Conservation (phyloP, 2,797 vertebrate genomes). For the Acridotheres tristis region DNA sequence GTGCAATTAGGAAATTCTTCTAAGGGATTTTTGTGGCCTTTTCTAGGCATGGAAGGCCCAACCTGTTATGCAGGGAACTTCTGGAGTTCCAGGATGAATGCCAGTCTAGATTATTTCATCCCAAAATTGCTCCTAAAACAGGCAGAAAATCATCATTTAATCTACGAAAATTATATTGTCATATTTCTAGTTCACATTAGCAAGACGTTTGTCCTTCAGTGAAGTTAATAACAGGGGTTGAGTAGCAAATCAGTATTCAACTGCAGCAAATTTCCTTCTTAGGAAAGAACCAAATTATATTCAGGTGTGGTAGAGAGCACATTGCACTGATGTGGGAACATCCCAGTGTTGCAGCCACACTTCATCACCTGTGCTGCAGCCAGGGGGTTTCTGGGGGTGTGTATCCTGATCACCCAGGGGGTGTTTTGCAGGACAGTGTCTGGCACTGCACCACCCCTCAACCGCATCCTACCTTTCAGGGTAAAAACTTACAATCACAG, state of each 20-base stretch:
- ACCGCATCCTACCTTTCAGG: background rate
- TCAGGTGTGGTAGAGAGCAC: background rate
- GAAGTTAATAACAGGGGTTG: background rate
- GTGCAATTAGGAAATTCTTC: background rate
- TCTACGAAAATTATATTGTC: background rate
- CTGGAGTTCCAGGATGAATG: background rate
- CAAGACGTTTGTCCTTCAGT: background rate
- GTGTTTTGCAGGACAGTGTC: rapidly evolving
- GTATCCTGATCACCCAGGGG: background rate
- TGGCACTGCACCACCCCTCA: background rate
- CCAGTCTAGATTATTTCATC: background rate
- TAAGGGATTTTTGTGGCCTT: background rate
- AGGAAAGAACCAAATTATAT: background rate
- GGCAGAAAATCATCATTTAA: background rate
- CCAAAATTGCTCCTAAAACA: background rate
- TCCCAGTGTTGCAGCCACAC: background rate
- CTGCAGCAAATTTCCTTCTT: background rate
- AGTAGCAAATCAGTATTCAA: background rate
- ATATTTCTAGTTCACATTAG: background rate
- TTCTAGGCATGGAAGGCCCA: background rate
- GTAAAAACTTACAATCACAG: background rate
- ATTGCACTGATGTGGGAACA: too few relatives aligned
- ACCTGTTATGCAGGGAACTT: background rate
- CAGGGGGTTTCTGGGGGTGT: background rate
- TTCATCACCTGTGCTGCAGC: background rate